Evolutionary conservation across 2,888 invertebrate genomes (phyloP).

Genomic region (Philopedon plagiatum): DNA sequence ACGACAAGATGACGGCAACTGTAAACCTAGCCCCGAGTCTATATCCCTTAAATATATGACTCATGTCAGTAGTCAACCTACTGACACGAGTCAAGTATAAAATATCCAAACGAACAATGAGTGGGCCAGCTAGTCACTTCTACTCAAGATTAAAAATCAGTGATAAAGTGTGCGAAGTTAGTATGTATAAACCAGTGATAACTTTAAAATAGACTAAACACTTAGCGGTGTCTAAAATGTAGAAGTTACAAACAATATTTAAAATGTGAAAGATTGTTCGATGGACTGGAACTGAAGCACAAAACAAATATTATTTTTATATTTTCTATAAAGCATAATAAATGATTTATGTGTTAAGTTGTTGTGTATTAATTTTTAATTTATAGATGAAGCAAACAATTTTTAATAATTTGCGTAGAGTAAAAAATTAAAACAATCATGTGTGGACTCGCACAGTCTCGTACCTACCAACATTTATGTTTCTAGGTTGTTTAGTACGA

Average conservation of each 20-base stretch:
- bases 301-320: slow-evolving; percentile 3
- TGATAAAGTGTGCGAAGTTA: no score
- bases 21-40: slow-evolving; percentile 67
- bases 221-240: not conserved
- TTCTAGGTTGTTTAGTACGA: no score
- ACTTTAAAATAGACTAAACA: not conserved
- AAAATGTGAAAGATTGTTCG: not conserved
- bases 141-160: no score
- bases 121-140: no score
- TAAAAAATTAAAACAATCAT: no score
- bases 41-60: slow-evolving; percentile 76
- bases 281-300: not conserved
- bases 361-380: no score
- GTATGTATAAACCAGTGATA: not conserved
- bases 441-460: no score
- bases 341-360: no score
- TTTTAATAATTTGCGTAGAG: no score
- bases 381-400: no score
- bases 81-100: slow-evolving; percentile 67
- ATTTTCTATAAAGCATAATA: slow-evolving; percentile 7
- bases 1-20: slow-evolving; percentile 49
- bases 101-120: not conserved
- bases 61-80: slow-evolving; percentile 74
- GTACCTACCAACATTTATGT: no score
- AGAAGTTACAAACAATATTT: not conserved